Evolutionary conservation across 2,888 invertebrate genomes (phyloP).

Genomic region (Eupithecia vulgata): DNA sequence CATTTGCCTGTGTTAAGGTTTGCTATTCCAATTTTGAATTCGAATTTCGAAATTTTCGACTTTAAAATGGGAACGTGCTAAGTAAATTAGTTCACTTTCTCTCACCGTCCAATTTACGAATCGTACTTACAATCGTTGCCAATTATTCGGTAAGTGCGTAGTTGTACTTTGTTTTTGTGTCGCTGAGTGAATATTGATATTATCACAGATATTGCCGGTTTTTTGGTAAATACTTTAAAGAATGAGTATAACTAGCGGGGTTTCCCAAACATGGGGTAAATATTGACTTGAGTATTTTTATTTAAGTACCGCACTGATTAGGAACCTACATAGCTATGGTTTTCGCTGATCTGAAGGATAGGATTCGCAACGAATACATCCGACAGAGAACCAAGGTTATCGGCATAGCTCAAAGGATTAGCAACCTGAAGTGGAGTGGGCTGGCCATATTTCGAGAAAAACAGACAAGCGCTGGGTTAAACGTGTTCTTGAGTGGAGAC

Average conservation of each 20-base stretch:
- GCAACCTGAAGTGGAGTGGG: no score
- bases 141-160: slow-evolving; percentile 50
- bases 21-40: slow-evolving; percentile 61
- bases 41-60: slow-evolving; percentile 63
- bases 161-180: slow-evolving; percentile 16
- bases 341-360: no score
- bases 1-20: slow-evolving; percentile 44
- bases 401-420: no score
- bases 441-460: no score
- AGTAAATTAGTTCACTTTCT: slow-evolving; percentile 68
- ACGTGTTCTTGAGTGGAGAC: no score
- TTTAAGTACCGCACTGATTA: no score
- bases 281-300: not conserved
- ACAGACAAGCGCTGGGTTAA: no score
- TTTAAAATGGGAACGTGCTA: slow-evolving; percentile 62
- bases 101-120: slow-evolving; percentile 59
- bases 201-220: not conserved
- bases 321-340: no score
- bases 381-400: no score
- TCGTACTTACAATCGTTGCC: slow-evolving; percentile 38
- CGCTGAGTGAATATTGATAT: slow-evolving; percentile 11
- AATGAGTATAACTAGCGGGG: not conserved
- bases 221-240: not conserved
- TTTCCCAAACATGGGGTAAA: not conserved
- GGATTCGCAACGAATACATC: no score